Percentiles rank a stretch among this genome's conserved stretches.
phyloP scores from a whole-genome alignment of 2,113 vertebrate species.

The Parus major region DNA sequence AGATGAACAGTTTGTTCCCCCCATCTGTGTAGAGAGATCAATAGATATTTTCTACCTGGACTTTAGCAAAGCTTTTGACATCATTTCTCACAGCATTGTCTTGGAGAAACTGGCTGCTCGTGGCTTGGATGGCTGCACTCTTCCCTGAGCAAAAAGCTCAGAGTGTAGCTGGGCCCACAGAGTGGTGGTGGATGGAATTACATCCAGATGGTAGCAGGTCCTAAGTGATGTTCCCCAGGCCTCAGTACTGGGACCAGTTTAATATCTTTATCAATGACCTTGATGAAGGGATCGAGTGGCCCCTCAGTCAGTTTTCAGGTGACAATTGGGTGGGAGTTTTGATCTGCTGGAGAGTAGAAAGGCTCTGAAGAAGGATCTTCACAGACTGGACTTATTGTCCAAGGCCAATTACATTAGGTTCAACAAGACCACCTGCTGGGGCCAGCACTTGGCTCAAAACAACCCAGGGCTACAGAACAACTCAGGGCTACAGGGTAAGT shows the following conservation, averaged over 20 bases:
- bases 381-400: no score
- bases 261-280: background rate
- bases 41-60: background rate
- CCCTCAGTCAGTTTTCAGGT: background rate
- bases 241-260: background rate
- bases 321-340: background rate
- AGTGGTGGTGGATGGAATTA: background rate
- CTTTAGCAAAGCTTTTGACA: background rate
- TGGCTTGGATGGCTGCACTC: background rate
- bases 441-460: background rate
- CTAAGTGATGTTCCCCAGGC: background rate
- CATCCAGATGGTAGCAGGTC: background rate
- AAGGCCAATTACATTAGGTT: background rate
- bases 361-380: background rate
- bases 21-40: background rate
- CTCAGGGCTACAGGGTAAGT: background rate
- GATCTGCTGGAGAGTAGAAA: background rate
- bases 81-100: background rate
- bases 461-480: background rate
- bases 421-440: background rate
- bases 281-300: background rate
- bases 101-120: background rate
- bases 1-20: background rate
- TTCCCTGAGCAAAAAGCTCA: background rate
- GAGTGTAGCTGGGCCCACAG: no score